Percentiles rank a stretch among this genome's conserved stretches.
Conservation (phyloP, 2,888 invertebrate species). For the Neelides folsomi region DNA sequence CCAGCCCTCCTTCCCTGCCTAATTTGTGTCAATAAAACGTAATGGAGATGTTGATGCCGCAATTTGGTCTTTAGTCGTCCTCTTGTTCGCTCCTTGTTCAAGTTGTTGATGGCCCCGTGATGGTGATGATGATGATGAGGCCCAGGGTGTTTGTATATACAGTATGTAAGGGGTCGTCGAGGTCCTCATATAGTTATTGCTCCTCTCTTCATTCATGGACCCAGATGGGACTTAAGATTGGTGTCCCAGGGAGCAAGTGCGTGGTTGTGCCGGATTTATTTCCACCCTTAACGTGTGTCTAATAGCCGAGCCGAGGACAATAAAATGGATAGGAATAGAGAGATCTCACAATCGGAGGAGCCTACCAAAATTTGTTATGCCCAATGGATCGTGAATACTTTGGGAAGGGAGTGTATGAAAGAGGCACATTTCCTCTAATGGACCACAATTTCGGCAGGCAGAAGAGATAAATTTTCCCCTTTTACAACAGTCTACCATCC, state of each 20-base stretch:
- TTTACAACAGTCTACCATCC: constrained; percentile 25
- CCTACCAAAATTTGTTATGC: constrained; percentile 32
- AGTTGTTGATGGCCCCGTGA: not conserved
- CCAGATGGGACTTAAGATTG: constrained; percentile 3
- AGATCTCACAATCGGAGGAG: constrained; percentile 22
- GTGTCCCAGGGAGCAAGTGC: constrained; percentile 2
- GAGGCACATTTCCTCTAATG: constrained; percentile 26
- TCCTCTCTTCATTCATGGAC: too few relatives aligned
- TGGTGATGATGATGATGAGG: constrained; percentile 1
- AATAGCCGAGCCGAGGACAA: constrained; percentile 23
- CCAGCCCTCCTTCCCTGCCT: constrained; percentile 1
- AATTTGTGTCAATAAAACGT: constrained; percentile 13
- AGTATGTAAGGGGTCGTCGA: too few relatives aligned
- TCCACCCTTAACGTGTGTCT: constrained; percentile 11
- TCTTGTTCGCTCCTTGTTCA: not conserved
- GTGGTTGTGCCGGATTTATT: not conserved
- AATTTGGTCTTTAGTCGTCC: constrained; percentile 2
- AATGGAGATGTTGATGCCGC: constrained; percentile 8
- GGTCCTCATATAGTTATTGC: too few relatives aligned
- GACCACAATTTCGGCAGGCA: constrained; percentile 23
- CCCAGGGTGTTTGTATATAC: too few relatives aligned
- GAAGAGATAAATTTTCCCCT: constrained; percentile 30
- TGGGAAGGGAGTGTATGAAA: constrained; percentile 15
- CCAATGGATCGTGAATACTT: constrained; percentile 31
- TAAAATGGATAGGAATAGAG: constrained; percentile 30